Evolutionary conservation across 2,888 invertebrate genomes (phyloP), one percentile per base, ranked within the genome.

Genomic region (Phoenoteleia sp.): DNA sequence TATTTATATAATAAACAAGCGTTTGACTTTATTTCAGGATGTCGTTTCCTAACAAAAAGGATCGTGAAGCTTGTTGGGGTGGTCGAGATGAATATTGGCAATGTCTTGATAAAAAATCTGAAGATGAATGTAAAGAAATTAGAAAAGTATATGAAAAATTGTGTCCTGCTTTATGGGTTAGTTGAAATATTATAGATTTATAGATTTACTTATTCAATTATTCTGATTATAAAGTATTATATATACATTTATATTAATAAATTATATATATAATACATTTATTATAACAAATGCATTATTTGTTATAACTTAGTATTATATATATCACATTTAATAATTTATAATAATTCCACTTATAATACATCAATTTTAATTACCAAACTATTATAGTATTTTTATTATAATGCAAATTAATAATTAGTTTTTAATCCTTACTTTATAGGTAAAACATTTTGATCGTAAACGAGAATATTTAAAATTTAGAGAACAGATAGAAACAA

Each of bases 391-490:
- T n/a, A n/a, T n/a, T n/a, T n/a, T n/a, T n/a, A n/a, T n/a, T n/a
- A n/a, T n/a, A n/a, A n/a, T n/a, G n/a, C n/a, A n/a, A n/a, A n/a
- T n/a, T n/a, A n/a, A n/a, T n/a, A n/a, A n/a, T n/a, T n/a, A n/a
- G n/a, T 9, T 17, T 19, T 27, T 25, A 71, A 81, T 76, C 82
- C 49, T 80, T 86, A 83, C 89, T 86, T 90, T 91, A 11, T 92
- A 95, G 96, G 95, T 99, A 52, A 97, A 97, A 92, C 98, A 99
- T 94, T 99, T 99, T 94, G 98, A 98, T 94, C 96, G 98, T 90
- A 98, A 98, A 94, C 95, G 98, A 91, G 97, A 97, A 89, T 99
- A 97, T 94, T 95, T 98, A 91, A 95, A 97, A 91, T 99, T 97
- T 94, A 98, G 98, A 94, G 96, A 97, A 90, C 97, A 96, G 95